Percentiles rank a stretch among this genome's conserved stretches.
phyloP scores from a whole-genome alignment of 2,797 vertebrate species.

The Enteromius trimaculatus region DNA sequence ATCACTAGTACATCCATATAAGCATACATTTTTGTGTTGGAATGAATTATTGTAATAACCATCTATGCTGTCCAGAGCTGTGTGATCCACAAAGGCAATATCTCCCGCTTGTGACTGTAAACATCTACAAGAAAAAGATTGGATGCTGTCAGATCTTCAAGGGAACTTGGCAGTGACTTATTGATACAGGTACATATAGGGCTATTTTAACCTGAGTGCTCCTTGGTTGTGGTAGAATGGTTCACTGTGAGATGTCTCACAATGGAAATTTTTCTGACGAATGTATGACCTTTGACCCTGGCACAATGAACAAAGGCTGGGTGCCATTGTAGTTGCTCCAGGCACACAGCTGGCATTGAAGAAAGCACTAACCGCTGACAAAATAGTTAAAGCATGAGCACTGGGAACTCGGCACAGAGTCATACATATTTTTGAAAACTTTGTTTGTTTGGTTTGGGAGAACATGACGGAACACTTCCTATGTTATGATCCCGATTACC shows the following conservation, averaged over 20 bases:
- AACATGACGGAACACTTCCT: neutral
- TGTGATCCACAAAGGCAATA: slow-evolving; percentile 89
- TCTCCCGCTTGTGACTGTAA: slow-evolving; percentile 83
- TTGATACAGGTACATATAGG: neutral
- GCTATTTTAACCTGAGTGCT: slow-evolving; percentile 82
- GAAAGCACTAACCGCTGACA: slow-evolving; percentile 81
- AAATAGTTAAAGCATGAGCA: slow-evolving; percentile 25
- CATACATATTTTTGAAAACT: neutral
- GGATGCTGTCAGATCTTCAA: slow-evolving; percentile 51
- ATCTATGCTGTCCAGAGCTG: slow-evolving; percentile 77
- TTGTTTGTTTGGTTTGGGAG: slow-evolving; percentile 9
- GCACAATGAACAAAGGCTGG: slow-evolving; percentile 82
- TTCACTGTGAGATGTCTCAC: slow-evolving; percentile 86
- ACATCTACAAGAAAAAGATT: slow-evolving; percentile 75
- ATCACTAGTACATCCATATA: neutral
- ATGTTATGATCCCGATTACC: neutral
- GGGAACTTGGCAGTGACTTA: neutral
- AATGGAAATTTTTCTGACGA: slow-evolving; percentile 85
- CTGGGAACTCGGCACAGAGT: neutral
- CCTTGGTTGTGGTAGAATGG: slow-evolving; percentile 89
- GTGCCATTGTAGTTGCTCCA: slow-evolving; percentile 78
- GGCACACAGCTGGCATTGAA: slow-evolving; percentile 90
- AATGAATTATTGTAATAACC: slow-evolving; percentile 70
- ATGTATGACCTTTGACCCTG: slow-evolving; percentile 86
- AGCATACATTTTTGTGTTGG: neutral